Conservation (phyloP, 37 sponge, comb jelly and placozoan genomes). For the Halisarca cf. caerulea region DNA sequence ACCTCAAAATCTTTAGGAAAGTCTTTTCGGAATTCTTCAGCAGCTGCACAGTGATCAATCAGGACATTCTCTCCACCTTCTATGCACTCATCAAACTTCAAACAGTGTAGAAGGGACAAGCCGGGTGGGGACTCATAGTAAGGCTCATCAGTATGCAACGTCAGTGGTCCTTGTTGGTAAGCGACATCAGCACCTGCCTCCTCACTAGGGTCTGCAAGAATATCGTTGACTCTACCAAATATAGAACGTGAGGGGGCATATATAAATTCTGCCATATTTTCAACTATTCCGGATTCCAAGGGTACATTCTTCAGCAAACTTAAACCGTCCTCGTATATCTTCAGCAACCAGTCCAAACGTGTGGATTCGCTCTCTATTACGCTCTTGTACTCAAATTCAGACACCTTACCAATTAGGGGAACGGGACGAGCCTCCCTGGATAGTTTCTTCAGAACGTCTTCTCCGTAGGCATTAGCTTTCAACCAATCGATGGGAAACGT, state of each 20-base stretch:
- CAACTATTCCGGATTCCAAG: not conserved
- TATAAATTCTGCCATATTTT: not conserved
- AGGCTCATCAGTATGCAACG: slow-evolving; percentile 49
- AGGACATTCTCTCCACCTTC: slow-evolving; percentile 61
- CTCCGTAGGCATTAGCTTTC: not conserved
- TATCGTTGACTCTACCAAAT: slow-evolving; percentile 33
- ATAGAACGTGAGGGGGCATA: not conserved
- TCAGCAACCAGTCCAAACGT: not conserved
- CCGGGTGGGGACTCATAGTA: slow-evolving; percentile 84
- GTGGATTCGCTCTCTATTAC: not conserved
- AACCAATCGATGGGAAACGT: not conserved
- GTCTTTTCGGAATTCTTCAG: slow-evolving; percentile 46
- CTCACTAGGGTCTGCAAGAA: slow-evolving; percentile 1
- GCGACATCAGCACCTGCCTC: slow-evolving; percentile 50
- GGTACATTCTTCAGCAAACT: not conserved
- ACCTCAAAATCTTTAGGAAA: slow-evolving; percentile 51
- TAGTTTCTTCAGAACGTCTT: not conserved
- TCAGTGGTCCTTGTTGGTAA: slow-evolving; percentile 27
- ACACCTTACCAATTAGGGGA: not conserved
- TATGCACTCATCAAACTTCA: slow-evolving; percentile 67
- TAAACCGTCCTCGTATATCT: not conserved
- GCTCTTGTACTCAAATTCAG: not conserved
- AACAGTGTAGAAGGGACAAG: slow-evolving; percentile 59
- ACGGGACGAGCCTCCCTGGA: not conserved
- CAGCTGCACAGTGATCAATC: slow-evolving; percentile 52